These are phyloP conservation scores for Falco cherrug DNA, from an alignment of 2,797 vertebrate species.

Conservation along the genomic window DNA sequence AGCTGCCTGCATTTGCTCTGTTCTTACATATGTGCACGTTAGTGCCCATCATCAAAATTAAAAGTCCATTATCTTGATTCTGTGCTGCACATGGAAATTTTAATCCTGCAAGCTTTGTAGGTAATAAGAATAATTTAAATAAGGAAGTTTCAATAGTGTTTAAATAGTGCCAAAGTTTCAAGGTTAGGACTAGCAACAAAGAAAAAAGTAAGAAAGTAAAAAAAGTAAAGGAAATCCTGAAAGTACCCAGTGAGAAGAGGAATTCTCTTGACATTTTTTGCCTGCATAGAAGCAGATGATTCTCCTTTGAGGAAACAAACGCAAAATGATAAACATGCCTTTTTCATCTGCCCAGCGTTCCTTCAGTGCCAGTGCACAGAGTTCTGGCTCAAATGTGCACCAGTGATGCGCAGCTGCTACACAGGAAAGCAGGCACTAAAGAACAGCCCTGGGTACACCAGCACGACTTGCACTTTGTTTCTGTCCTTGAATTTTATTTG, in stretches of 20 bases:
- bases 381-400: background rate
- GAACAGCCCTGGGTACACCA: background rate
- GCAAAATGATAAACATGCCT: background rate
- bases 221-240: background rate
- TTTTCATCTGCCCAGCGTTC: background rate
- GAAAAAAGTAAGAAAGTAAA: background rate
- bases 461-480: background rate
- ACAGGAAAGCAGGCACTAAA: background rate
- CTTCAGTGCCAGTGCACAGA: background rate
- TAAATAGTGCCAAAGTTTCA: background rate
- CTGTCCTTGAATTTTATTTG: background rate
- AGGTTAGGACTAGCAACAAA: background rate
- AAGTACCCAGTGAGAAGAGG: background rate
- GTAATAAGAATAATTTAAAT: background rate
- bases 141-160: background rate
- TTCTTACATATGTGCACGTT: background rate
- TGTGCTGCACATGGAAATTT: background rate
- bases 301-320: constrained; percentile 10
- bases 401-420: background rate
- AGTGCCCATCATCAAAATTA: constrained; percentile 23
- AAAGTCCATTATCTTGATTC: constrained; percentile 35
- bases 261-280: background rate
- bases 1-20: background rate
- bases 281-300: background rate
- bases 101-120: background rate